Evolutionary conservation across 2,113 vertebrate species (phyloP), one percentile per base, ranked within the genome.

Genomic region (Sinocyclocheilus grahami): DNA sequence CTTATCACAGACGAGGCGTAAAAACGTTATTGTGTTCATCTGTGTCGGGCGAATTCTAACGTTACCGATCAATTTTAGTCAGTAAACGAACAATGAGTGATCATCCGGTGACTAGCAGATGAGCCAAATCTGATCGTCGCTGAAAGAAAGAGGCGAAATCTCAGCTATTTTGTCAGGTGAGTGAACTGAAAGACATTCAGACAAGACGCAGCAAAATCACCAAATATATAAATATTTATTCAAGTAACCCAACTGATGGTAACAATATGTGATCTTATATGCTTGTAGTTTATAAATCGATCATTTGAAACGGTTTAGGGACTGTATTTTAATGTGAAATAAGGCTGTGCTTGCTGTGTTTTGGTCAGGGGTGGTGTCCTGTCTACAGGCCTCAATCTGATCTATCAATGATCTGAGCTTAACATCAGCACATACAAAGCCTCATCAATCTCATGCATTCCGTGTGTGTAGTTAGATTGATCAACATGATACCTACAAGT

Each of bases 301-400:
- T n/a, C 22, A 13, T 27, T n/a, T 10, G 22, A 7, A 27, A 20
- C 3, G 4, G 51, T 39, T 60, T 10, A 2, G 10, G 12, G 30
- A 1, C 20, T 37, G 42, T 53, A 1, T 33, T 51, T 71, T 20
- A 18, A 9, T 71, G 3, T 37, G 18, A 71, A 53, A 82, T 63
- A 1, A 37, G 27, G 63, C 24, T 69, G 16, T 69, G 53, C 0
- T 53, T 11, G n/a, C 14, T 69, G 27, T 82, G 81, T 82, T 82
- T 82, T 82, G 81, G 48, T 84, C 22, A 16, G 67, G 81, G 82
- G 67, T 84, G 82, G 74, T 84, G 82, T 60, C 82, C 7, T 84
- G 33, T 84, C 18, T 42, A 42, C 33, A 74, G 82, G 82, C 82
- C 82, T 84, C 48, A 84, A 0, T 82, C 42, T 82, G 62, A 53